Percentiles rank a stretch among this genome's conserved stretches.
Conservation (phyloP, 2,797 vertebrate genomes). For the Anabacerthia variegaticeps region DNA sequence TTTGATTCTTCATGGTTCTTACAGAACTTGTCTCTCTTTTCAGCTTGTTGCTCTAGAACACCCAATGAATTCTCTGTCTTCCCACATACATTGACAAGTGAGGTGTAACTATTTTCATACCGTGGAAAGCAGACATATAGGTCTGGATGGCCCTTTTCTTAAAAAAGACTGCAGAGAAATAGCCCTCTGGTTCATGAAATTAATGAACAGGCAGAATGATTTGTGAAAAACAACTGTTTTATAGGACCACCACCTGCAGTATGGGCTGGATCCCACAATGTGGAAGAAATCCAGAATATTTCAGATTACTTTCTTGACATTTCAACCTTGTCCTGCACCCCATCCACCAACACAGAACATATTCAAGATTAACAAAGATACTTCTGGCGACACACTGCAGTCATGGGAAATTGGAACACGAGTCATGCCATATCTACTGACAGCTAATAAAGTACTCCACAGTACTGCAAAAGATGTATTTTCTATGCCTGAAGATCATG, state of each 20-base stretch:
- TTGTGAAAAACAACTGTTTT: constrained; percentile 59
- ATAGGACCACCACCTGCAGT: constrained; percentile 55
- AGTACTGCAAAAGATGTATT: constrained; percentile 44
- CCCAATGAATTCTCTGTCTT: background rate
- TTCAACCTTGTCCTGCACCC: constrained; percentile 52
- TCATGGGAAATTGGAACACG: constrained; percentile 46
- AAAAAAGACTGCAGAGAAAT: background rate
- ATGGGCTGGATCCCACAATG: background rate
- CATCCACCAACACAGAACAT: constrained; percentile 27
- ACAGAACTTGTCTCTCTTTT: background rate
- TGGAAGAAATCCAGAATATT: constrained; percentile 47
- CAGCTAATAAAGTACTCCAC: constrained; percentile 63
- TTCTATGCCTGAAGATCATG: constrained; percentile 54
- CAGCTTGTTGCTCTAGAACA: background rate
- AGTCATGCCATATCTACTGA: constrained; percentile 54
- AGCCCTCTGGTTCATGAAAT: background rate
- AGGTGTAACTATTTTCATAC: background rate
- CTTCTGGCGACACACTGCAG: constrained; percentile 28
- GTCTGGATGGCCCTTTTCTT: background rate
- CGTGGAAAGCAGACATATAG: background rate
- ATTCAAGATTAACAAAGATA: constrained; percentile 55
- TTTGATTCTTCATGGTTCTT: background rate
- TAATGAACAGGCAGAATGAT: constrained; percentile 60
- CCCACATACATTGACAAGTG: background rate
- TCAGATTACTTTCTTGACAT: constrained; percentile 55